Percentiles rank a stretch among this genome's conserved stretches.
Conservation (phyloP, 2,888 invertebrate genomes). For the Andrena fulva region DNA sequence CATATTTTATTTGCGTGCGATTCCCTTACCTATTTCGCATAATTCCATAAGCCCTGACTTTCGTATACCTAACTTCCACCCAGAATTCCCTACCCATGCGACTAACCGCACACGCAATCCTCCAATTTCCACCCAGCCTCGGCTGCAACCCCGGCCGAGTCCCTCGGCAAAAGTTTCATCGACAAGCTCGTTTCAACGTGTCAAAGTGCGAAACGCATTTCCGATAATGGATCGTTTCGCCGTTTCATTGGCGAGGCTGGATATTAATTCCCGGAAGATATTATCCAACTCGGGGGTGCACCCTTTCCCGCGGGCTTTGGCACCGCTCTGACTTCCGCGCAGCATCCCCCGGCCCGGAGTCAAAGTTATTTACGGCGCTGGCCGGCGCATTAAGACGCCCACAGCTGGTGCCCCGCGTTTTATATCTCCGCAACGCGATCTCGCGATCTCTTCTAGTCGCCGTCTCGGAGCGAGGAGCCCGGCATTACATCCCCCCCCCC, state of each 20-base stretch:
- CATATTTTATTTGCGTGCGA: too few relatives aligned
- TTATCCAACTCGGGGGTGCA: conserved; percentile 4
- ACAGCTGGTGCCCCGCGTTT: conserved; percentile 53
- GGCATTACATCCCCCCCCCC: conserved; percentile 26
- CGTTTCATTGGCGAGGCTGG: not conserved
- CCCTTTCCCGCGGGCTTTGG: conserved; percentile 17
- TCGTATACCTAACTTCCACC: too few relatives aligned
- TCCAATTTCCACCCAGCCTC: too few relatives aligned
- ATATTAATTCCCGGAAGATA: conserved; percentile 38
- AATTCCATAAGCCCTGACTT: too few relatives aligned
- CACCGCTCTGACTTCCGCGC: conserved; percentile 7
- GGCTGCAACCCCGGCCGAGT: too few relatives aligned
- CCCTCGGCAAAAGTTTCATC: too few relatives aligned
- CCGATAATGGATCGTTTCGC: not conserved
- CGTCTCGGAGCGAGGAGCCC: conserved; percentile 1
- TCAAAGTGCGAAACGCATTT: not conserved
- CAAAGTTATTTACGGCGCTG: conserved; percentile 49
- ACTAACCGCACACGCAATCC: too few relatives aligned
- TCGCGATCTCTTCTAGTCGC: conserved; percentile 52
- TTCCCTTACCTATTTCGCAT: too few relatives aligned
- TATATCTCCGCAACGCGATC: conserved; percentile 42
- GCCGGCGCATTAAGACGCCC: conserved; percentile 45
- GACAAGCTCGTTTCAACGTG: too few relatives aligned
- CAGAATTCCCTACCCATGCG: too few relatives aligned
- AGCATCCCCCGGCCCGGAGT: conserved; percentile 23